These are phyloP conservation scores for Drosophila setifemur DNA, from an alignment of 1,140 invertebrate genomes.

Conservation along the genomic window DNA sequence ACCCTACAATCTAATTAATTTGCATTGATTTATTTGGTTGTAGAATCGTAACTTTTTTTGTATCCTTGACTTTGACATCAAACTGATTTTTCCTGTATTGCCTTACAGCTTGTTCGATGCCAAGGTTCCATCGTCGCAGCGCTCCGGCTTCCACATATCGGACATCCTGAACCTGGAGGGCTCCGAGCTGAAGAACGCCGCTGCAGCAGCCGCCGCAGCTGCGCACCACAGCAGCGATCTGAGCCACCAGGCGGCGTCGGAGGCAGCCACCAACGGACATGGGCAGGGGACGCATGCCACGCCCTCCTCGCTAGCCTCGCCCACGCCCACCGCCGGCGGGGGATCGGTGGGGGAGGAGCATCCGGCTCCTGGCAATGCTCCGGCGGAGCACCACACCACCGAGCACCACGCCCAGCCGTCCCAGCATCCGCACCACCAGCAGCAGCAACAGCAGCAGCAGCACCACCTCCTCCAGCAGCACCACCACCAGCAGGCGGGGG, in stretches of 20 bases:
- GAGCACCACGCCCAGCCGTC: conserved; percentile 56
- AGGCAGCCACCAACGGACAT: conserved; percentile 4
- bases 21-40: too few species aligned
- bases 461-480: conserved; percentile 39
- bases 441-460: conserved; percentile 28
- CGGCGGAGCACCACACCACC: conserved; percentile 48
- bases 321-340: conserved; percentile 39
- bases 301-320: conserved; percentile 51
- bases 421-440: conserved; percentile 30
- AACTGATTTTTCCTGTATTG: not conserved
- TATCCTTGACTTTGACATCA: too few species aligned
- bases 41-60: not conserved
- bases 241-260: conserved; percentile 17
- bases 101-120: conserved; percentile 76
- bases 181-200: conserved; percentile 75
- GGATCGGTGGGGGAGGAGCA: conserved; percentile 23
- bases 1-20: too few species aligned
- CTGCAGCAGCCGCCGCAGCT: conserved; percentile 55
- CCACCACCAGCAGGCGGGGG: conserved; percentile 34
- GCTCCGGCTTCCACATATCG: conserved; percentile 89
- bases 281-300: conserved; percentile 10
- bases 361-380: not conserved
- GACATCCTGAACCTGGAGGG: conserved; percentile 88
- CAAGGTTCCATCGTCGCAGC: conserved; percentile 82
- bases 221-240: conserved; percentile 52